phyloP scores from a whole-genome alignment of 2,888 invertebrate species.

The Frankliniella intonsa region DNA sequence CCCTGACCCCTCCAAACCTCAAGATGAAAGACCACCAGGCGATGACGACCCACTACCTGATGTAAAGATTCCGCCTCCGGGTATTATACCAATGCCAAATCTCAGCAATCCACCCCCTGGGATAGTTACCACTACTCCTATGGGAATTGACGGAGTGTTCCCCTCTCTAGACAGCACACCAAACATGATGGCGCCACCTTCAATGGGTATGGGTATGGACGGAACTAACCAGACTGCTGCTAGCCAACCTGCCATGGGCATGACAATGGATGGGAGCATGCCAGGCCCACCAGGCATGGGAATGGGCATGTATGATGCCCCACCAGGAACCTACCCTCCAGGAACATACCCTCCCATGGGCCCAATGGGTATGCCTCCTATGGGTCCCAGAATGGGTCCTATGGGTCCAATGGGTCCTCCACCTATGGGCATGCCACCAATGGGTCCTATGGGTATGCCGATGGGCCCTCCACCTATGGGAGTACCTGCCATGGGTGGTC shows the following conservation, averaged over 20 bases:
- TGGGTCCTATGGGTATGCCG: conserved; percentile 31
- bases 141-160: conserved; percentile 9
- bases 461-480: conserved; percentile 31
- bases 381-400: conserved; percentile 11
- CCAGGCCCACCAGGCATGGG: neutral
- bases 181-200: neutral
- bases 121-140: neutral
- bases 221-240: neutral
- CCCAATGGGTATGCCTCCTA: neutral
- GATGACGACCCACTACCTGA: neutral
- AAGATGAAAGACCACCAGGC: neutral
- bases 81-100: neutral
- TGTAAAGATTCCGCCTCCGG: neutral
- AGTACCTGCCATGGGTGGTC: conserved; percentile 30
- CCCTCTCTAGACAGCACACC: neutral
- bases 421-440: conserved; percentile 34
- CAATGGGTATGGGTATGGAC: neutral
- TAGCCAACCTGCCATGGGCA: neutral
- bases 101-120: neutral
- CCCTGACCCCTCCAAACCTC: conserved; percentile 50
- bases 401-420: conserved; percentile 32
- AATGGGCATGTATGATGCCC: neutral
- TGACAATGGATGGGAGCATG: neutral
- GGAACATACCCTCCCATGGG: neutral
- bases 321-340: neutral